Evolutionary conservation across 2,888 invertebrate species (phyloP).

Genomic region (Cryptocheilus praepositus): DNA sequence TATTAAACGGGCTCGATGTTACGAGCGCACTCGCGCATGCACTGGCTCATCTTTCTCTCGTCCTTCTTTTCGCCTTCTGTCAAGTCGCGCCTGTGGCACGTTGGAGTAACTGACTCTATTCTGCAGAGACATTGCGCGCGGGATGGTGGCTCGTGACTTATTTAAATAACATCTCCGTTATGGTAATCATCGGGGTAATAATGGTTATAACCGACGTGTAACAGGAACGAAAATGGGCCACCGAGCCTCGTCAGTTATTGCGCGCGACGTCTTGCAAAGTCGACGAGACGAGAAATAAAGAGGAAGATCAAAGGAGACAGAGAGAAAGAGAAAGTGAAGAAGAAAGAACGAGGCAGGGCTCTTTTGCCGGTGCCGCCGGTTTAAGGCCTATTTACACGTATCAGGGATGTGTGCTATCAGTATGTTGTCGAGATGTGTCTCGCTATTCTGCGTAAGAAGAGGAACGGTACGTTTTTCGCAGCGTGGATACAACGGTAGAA

Average conservation of each 20-base stretch:
- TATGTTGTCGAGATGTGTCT: too few relatives aligned
- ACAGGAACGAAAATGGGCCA: slow-evolving; percentile 65
- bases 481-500: too few relatives aligned
- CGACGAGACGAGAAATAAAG: background rate
- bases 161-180: slow-evolving; percentile 61
- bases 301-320: too few relatives aligned
- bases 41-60: background rate
- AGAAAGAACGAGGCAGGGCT: background rate
- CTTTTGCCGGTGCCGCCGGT: too few relatives aligned
- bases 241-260: slow-evolving; percentile 23
- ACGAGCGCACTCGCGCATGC: background rate
- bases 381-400: too few relatives aligned
- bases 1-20: too few relatives aligned
- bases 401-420: too few relatives aligned
- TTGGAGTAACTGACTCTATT: slow-evolving; percentile 42
- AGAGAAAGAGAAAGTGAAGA: slow-evolving; percentile 14
- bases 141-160: slow-evolving; percentile 48
- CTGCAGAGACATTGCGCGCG: slow-evolving; percentile 32
- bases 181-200: slow-evolving; percentile 61
- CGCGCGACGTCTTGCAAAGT: background rate
- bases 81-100: slow-evolving; percentile 14
- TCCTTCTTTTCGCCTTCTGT: background rate
- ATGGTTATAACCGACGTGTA: slow-evolving; percentile 62
- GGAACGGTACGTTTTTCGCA: too few relatives aligned
- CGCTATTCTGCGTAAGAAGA: too few relatives aligned